Evolutionary conservation across 2,797 vertebrate genomes (phyloP).

Genomic region (Poecilia gillii): DNA sequence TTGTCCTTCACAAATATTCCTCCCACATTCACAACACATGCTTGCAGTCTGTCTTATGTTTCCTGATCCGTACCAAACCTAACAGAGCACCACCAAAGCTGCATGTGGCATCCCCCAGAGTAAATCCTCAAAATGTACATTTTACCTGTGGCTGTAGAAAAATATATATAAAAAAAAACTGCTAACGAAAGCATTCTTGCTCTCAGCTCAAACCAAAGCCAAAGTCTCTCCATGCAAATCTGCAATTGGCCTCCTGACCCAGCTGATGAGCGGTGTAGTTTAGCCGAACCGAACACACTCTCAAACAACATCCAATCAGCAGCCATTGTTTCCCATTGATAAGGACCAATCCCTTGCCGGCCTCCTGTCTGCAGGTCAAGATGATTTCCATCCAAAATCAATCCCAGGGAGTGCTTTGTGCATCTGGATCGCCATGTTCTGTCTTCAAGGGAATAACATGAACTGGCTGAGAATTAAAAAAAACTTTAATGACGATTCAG

Average conservation of each 20-base stretch:
- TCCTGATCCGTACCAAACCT: slow-evolving; percentile 56
- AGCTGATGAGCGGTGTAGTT: slow-evolving; percentile 65
- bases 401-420: slow-evolving; percentile 54
- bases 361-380: slow-evolving; percentile 56
- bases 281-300: slow-evolving; percentile 40
- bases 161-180: not conserved
- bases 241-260: slow-evolving; percentile 67
- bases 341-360: slow-evolving; percentile 41
- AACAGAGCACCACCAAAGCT: slow-evolving; percentile 50
- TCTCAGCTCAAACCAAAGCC: slow-evolving; percentile 26
- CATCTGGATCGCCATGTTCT: slow-evolving; percentile 51
- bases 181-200: not conserved
- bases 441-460: slow-evolving; percentile 65
- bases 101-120: not conserved
- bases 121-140: not conserved
- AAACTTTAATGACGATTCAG: slow-evolving; percentile 72
- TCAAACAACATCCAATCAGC: slow-evolving; percentile 72
- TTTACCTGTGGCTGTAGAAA: not conserved
- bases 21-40: slow-evolving; percentile 58
- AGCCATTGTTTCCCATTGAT: slow-evolving; percentile 72
- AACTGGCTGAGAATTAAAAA: slow-evolving; percentile 50
- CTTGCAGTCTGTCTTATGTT: slow-evolving; percentile 49
- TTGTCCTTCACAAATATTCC: slow-evolving; percentile 58
- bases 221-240: slow-evolving; percentile 59
- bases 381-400: slow-evolving; percentile 78